Evolutionary conservation across 2,113 vertebrate genomes (phyloP), one percentile per base, ranked within the genome.

Genomic region (Amblyopsis rosae): DNA sequence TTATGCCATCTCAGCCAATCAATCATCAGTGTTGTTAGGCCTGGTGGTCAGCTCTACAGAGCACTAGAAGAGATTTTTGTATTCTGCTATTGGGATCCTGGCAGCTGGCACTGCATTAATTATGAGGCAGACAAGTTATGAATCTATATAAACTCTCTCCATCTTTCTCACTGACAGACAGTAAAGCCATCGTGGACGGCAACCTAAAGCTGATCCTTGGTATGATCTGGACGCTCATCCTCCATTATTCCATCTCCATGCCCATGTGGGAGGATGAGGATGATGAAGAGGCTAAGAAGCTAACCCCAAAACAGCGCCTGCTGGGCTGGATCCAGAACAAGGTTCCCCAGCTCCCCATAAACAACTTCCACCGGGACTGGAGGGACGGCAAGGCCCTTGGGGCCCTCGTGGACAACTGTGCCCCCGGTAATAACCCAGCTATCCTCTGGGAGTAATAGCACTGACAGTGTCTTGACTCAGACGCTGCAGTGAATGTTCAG

Each of bases 161-260:
- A 59, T 80, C 69, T 8, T 72, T 70, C 55, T 74, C 45, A 0
- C 62, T 79, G 41, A 82, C 92, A 98, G 96, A 98, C 81, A 96
- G 95, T 88, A 98, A 98, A 80, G 96, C 96, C 46, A 98, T 98
- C 0, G 96, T 98, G 78, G 96, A 98, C 6, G 96, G 96, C 54
- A 98, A 97, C 89, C 92, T 98, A 80, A 97, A 98, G 92, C 93
- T 98, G 83, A 98, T 98, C 72, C 92, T 98, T 82, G 96, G 96
- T 33, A 87, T 98, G 49, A 94, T 98, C 84, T 98, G 96, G 96
- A 98, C 96, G 0, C 93, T 98, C 69, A 98, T 98, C 86, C 93
- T 98, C 9, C 96, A 98, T 88, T 98, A 98, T 66, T 98, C 96
- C 82, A 98, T 98, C 88, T 98, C 96, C 41, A 98, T 98, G 96